phyloP scores from a whole-genome alignment of 2,113 vertebrate species.

The Notiomystis cincta region DNA sequence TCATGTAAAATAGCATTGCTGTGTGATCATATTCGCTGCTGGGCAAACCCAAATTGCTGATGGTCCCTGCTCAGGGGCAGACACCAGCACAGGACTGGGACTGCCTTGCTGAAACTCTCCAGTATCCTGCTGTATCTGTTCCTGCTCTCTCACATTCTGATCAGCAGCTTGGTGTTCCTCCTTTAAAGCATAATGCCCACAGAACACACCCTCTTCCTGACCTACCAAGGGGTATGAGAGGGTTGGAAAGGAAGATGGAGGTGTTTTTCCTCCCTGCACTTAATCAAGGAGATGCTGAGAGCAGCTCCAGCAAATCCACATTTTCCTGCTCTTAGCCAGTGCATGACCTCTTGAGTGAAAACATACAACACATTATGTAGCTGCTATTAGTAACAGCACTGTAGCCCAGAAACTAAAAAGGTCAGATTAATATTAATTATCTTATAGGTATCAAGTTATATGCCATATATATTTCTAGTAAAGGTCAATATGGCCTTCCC shows the following conservation, averaged over 20 bases:
- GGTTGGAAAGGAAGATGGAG: background rate
- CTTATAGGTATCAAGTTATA: constrained; percentile 49
- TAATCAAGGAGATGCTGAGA: background rate
- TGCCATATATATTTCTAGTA: constrained; percentile 29
- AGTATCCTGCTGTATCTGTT: background rate
- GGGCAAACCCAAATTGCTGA: background rate
- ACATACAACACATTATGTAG: constrained; percentile 6
- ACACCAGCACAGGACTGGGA: background rate
- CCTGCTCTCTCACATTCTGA: background rate
- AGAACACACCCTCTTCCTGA: background rate
- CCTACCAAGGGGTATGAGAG: background rate
- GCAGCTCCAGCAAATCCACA: background rate
- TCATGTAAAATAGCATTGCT: background rate
- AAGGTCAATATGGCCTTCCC: constrained; percentile 52
- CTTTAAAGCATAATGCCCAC: background rate
- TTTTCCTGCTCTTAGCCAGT: background rate
- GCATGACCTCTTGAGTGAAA: background rate
- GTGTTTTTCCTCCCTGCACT: background rate
- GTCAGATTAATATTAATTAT: constrained; percentile 63
- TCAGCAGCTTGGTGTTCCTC: background rate
- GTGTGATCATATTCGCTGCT: background rate
- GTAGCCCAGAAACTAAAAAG: constrained; percentile 27
- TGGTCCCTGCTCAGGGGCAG: background rate
- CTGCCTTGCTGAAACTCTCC: background rate
- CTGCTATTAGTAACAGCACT: constrained; percentile 44